Evolutionary conservation across 2,888 invertebrate genomes (phyloP).

Genomic region (Paralinhomoeus sp.): DNA sequence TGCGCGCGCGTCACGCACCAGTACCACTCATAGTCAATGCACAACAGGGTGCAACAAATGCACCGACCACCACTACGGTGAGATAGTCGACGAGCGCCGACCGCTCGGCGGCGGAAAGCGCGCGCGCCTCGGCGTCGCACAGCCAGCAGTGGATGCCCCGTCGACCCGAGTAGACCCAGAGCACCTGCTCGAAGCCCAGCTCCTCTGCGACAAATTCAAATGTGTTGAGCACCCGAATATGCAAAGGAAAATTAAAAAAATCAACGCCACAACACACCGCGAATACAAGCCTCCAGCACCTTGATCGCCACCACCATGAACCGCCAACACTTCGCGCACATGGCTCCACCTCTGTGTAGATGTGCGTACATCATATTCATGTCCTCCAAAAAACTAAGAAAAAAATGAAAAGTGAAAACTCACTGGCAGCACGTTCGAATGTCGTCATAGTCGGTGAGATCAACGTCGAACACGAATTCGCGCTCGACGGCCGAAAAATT

Average conservation of each 20-base stretch:
- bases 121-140: constrained; percentile 61
- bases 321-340: constrained; percentile 88
- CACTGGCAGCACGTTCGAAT: constrained; percentile 54
- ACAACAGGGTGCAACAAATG: too few relatives aligned
- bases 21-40: too few relatives aligned
- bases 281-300: constrained; percentile 43
- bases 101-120: constrained; percentile 46
- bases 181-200: constrained; percentile 70
- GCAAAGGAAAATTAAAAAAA: too few relatives aligned
- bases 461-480: constrained; percentile 97
- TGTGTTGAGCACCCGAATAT: too few relatives aligned
- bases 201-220: constrained; percentile 60
- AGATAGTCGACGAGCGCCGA: constrained; percentile 71
- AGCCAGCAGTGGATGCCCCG: constrained; percentile 98
- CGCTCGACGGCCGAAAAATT: constrained; percentile 43
- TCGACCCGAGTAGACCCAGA: constrained; percentile 96
- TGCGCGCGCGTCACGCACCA: too few relatives aligned
- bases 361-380: too few relatives aligned
- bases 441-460: constrained; percentile 97
- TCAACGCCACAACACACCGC: too few relatives aligned
- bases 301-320: constrained; percentile 78
- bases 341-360: constrained; percentile 47
- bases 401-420: too few relatives aligned
- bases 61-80: constrained; percentile 34
- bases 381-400: too few relatives aligned